Conservation (phyloP, 1,140 invertebrate species). For the Nomia melanderi region DNA sequence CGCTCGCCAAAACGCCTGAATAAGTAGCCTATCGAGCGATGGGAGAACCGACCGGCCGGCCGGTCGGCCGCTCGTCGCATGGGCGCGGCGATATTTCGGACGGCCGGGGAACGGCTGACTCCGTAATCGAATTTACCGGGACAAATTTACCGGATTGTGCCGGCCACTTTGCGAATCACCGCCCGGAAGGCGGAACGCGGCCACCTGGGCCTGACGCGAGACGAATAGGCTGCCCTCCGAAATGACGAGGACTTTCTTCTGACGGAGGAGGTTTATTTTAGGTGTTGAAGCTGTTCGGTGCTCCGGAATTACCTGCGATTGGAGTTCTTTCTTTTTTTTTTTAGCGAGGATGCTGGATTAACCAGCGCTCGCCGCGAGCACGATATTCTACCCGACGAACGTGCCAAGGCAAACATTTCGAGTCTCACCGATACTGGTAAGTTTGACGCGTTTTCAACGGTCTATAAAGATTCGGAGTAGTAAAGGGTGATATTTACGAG, state of each 20-base stretch:
- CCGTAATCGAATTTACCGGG: constrained; percentile 17
- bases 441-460: neutral
- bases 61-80: no score
- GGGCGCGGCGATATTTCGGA: neutral
- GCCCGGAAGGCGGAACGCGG: no score
- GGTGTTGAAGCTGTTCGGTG: no score
- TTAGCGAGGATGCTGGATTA: no score
- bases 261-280: no score
- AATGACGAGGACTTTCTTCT: no score
- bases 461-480: neutral
- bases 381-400: neutral
- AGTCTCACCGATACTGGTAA: neutral
- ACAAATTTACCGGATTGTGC: neutral
- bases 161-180: neutral
- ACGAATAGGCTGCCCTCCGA: no score
- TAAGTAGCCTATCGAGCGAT: constrained; percentile 32
- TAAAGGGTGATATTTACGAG: neutral
- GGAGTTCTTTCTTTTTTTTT: no score
- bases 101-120: neutral
- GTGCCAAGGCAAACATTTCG: constrained; percentile 1
- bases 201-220: no score
- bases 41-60: neutral
- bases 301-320: no score
- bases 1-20: constrained; percentile 43
- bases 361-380: no score